phyloP scores from a whole-genome alignment of 2,797 vertebrate species.

The Lepilemur ruficaudatus region DNA sequence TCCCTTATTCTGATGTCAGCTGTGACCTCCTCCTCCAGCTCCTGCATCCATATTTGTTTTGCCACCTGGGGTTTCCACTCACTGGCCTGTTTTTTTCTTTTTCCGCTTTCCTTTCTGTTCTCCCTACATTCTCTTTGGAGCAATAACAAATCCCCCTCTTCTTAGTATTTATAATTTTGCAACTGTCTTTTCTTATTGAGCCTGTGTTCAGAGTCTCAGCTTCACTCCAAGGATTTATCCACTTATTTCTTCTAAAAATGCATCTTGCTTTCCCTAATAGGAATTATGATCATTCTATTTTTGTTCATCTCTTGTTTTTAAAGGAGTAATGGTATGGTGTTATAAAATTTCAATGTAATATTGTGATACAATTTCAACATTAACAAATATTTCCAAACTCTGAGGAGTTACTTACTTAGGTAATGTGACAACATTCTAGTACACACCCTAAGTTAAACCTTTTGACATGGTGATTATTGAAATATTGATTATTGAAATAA shows the following conservation, averaged over 20 bases:
- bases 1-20: background rate
- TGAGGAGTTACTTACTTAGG: background rate
- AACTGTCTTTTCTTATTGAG: background rate
- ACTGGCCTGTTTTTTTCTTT: background rate
- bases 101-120: background rate
- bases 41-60: background rate
- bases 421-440: background rate
- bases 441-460: background rate
- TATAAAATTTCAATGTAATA: background rate
- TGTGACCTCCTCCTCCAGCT: background rate
- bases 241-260: constrained; percentile 15
- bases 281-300: background rate
- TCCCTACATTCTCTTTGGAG: background rate
- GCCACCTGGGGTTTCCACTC: background rate
- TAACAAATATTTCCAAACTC: constrained; percentile 14
- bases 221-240: background rate
- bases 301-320: background rate
- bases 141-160: background rate
- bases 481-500: background rate
- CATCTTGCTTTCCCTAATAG: background rate
- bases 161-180: background rate
- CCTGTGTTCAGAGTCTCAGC: background rate
- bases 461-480: background rate
- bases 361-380: background rate
- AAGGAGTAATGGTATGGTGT: background rate